These are phyloP conservation scores for Zeuzera pyrina DNA, from an alignment of 2,888 invertebrate species.

Conservation along the genomic window DNA sequence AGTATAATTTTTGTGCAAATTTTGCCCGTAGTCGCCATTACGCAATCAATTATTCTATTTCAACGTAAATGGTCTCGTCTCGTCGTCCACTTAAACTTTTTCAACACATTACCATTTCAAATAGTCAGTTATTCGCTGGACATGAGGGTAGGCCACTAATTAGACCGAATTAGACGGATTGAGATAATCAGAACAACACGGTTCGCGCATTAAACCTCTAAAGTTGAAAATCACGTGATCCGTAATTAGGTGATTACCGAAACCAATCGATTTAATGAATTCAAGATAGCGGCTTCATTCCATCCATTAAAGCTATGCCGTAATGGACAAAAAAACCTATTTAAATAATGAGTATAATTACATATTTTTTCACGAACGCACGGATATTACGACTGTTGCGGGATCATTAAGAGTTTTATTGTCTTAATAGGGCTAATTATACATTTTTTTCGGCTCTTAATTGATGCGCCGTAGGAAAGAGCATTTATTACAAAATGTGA, in stretches of 20 bases:
- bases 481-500: constrained; percentile 71
- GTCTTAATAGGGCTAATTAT: constrained; percentile 73
- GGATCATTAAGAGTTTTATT: constrained; percentile 73
- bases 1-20: too few species aligned
- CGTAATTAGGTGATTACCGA: constrained; percentile 72
- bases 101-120: constrained; percentile 30
- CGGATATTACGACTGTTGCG: constrained; percentile 67
- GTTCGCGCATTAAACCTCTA: constrained; percentile 67
- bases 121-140: constrained; percentile 20
- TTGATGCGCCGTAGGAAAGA: constrained; percentile 66
- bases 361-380: constrained; percentile 68
- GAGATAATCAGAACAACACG: constrained; percentile 63
- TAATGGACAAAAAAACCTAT: constrained; percentile 68
- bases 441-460: constrained; percentile 70
- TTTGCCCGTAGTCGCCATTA: too few species aligned
- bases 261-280: constrained; percentile 71
- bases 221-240: constrained; percentile 58
- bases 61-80: neutral
- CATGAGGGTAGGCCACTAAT: constrained; percentile 40
- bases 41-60: constrained; percentile 5
- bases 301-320: constrained; percentile 60
- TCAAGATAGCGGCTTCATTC: constrained; percentile 60
- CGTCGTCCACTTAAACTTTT: constrained; percentile 18
- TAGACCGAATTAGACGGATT: constrained; percentile 53
- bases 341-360: constrained; percentile 73